A percentile compares a stretch with the other conserved stretches of the same genome.
These are phyloP conservation scores for Pogona vitticeps DNA, from an alignment of 2,113 vertebrate genomes.

Conservation along the genomic window DNA sequence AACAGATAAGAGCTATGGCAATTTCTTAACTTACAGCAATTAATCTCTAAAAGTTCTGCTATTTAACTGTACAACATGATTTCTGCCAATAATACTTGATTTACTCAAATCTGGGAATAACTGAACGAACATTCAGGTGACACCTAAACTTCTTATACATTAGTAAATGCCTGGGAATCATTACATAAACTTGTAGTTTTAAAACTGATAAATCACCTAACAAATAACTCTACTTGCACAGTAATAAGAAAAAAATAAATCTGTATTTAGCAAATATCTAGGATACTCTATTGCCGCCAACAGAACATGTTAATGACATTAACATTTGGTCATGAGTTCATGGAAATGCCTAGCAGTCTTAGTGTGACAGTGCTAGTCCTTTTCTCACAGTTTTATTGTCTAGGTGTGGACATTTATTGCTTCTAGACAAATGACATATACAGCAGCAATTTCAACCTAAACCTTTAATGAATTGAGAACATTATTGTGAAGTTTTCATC, in stretches of 20 bases:
- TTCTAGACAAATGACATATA: conserved; percentile 46
- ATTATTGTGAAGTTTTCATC: conserved; percentile 38
- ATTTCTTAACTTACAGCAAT: too few species aligned
- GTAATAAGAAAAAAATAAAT: conserved; percentile 20
- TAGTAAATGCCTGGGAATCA: not conserved
- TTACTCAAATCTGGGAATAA: not conserved
- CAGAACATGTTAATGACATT: conserved; percentile 33
- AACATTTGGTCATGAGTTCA: conserved; percentile 47
- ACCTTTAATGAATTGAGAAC: conserved; percentile 25
- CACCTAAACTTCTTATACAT: not conserved
- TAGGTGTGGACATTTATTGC: conserved; percentile 65
- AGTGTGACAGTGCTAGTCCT: conserved; percentile 22
- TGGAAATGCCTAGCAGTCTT: conserved; percentile 19
- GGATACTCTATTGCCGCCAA: not conserved
- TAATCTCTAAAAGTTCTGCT: too few species aligned
- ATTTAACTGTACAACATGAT: too few species aligned
- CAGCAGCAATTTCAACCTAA: conserved; percentile 53
- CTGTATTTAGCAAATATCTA: not conserved
- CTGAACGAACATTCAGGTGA: not conserved
- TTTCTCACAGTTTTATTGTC: conserved; percentile 71
- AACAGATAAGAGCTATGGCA: too few species aligned
- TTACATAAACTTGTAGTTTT: not conserved
- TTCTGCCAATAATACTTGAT: not conserved
- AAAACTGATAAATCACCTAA: not conserved
- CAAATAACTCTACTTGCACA: conserved; percentile 15